Evolutionary conservation across 2,888 invertebrate species (phyloP).

Genomic region (Amphipyra berbera): DNA sequence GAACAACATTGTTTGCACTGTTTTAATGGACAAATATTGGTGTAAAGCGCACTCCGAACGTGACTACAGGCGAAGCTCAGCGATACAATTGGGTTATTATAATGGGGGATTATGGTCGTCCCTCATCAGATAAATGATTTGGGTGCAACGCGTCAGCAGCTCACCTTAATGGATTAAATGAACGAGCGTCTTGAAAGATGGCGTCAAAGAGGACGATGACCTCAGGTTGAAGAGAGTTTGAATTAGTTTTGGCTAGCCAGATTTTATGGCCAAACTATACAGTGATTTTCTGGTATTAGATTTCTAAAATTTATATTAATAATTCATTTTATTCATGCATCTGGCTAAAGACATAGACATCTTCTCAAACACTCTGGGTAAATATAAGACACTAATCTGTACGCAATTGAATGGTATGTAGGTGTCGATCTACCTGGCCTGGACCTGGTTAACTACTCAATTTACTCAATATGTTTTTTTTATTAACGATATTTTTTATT

Average conservation of each 20-base stretch:
- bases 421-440: too few relatives aligned
- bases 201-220: conserved; percentile 32
- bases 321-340: too few relatives aligned
- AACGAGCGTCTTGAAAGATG: conserved; percentile 11
- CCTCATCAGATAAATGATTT: conserved; percentile 21
- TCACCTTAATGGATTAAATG: conserved; percentile 7
- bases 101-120: conserved; percentile 29
- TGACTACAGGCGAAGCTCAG: conserved; percentile 58
- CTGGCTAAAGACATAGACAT: too few relatives aligned
- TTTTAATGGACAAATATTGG: conserved; percentile 77
- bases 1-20: conserved; percentile 66
- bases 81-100: conserved; percentile 50
- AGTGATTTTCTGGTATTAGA: too few relatives aligned
- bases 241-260: conserved; percentile 39
- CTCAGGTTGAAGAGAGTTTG: conserved; percentile 1
- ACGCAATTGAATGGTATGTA: too few relatives aligned
- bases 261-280: conserved; percentile 3
- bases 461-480: too few relatives aligned
- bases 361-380: too few relatives aligned
- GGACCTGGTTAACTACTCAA: too few relatives aligned
- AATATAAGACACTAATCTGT: too few relatives aligned
- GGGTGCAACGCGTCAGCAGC: conserved; percentile 24
- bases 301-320: too few relatives aligned
- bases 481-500: too few relatives aligned
- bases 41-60: conserved; percentile 61